Base-by-base conservation (phyloP, 2,113 vertebrate genomes). In the Neotragus moschatus region DNA sequence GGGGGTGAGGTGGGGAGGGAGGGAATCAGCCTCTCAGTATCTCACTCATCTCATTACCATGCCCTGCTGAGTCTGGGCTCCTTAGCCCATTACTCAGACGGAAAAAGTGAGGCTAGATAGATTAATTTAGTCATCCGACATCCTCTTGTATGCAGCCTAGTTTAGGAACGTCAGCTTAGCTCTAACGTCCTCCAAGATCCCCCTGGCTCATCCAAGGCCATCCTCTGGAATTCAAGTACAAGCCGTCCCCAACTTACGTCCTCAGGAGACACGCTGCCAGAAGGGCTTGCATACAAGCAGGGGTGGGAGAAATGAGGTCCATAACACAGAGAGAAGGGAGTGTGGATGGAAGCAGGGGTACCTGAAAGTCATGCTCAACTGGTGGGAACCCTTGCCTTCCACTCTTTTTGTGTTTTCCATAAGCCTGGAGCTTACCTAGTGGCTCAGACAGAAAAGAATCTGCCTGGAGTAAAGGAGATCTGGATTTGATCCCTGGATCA, bases 381-480 rank as follows among this genome's bases (percentile, higher is more conserved):
- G 39, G 39, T 2, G 2, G n/a, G 21, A 26, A 25, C 11, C 23
- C 79, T 33, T 4, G 39, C 17, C 70, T 85, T 58, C 33, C 4
- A 0, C 23, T 2, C 12, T 51, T 28, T 23, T 8, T 0, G 0
- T 15, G 8, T 9, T 66, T 7, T 36, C 36, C 14, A 0, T 30
- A 14, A 91, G 75, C 39, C 43, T 75, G 23, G 70, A 23, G 66
- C 10, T 39, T 39, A n/a, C 19, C n/a, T 23, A 5, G 19, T 39
- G n/a, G n/a, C 10, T 73, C n/a, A 39, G n/a, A 39, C 19, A 73
- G 33, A 19, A 66, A n/a, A 66, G 16, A 66, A 66, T 66, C 61
- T 19, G 33, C 30, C 30, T 33, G 15, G 15, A 63, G n/a, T 23
- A 17, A 36, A 70, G 63, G n/a, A 70, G n/a, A 70, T 19, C 19